Evolutionary conservation across 2,888 invertebrate species (phyloP).

Genomic region (Bellardia bayeri): DNA sequence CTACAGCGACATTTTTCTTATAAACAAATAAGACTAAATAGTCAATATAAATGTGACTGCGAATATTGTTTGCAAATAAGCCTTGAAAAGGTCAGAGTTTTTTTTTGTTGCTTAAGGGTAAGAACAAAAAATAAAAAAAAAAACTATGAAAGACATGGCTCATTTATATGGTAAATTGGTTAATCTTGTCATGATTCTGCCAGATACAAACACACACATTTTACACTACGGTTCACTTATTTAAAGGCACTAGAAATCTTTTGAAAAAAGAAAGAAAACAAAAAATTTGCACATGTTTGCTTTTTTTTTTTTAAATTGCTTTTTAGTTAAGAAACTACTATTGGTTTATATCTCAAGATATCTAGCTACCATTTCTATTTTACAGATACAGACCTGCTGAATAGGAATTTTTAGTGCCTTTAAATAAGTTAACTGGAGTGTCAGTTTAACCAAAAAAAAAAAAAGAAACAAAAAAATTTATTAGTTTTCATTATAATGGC

Average conservation of each 20-base stretch:
- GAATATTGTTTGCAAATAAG: slow-evolving; percentile 24
- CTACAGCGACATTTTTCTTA: neutral
- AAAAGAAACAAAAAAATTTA: slow-evolving; percentile 31
- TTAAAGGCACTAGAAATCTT: too few relatives aligned
- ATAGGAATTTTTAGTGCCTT: too few relatives aligned
- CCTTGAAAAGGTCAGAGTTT: slow-evolving; percentile 54
- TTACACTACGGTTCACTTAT: too few relatives aligned
- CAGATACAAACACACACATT: neutral
- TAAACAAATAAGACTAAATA: slow-evolving; percentile 6
- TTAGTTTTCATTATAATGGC: slow-evolving; percentile 37
- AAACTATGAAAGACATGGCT: slow-evolving; percentile 29
- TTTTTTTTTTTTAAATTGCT: too few relatives aligned
- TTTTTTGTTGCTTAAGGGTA: neutral
- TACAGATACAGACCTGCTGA: too few relatives aligned
- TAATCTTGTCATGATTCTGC: slow-evolving; percentile 48
- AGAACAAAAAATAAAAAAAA: neutral
- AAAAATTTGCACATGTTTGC: too few relatives aligned
- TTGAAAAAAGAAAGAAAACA: too few relatives aligned
- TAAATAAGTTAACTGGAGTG: too few relatives aligned
- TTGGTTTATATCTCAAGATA: too few relatives aligned
- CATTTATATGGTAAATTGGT: slow-evolving; percentile 69
- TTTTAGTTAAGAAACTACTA: too few relatives aligned
- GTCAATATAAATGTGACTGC: neutral
- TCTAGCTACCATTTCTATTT: too few relatives aligned
- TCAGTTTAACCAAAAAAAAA: neutral